Percentiles rank a stretch among this genome's conserved stretches.
phyloP scores from a whole-genome alignment of 2,797 vertebrate species.

The Gephyroberyx darwinii region DNA sequence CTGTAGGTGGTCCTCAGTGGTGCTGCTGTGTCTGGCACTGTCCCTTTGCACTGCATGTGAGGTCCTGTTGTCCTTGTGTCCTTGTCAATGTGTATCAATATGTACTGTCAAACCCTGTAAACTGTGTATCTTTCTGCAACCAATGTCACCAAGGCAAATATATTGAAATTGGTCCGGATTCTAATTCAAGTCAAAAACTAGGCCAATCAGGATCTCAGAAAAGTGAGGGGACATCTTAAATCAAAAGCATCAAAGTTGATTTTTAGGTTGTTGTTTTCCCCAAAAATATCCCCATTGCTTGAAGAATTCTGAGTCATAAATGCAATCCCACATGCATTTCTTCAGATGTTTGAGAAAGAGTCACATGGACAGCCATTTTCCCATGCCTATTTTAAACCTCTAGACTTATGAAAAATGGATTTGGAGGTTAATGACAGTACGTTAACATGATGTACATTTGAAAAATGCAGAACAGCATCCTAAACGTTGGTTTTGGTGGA shows the following conservation, averaged over 20 bases:
- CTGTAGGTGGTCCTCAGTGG: slow-evolving; percentile 6
- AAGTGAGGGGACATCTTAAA: slow-evolving; percentile 18
- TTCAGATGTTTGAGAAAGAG: background rate
- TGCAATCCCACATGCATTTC: background rate
- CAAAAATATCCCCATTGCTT: no score
- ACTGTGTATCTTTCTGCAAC: background rate
- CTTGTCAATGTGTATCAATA: background rate
- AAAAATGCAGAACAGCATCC: no score
- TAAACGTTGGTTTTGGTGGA: background rate
- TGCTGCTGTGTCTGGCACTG: background rate
- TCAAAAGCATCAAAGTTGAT: background rate
- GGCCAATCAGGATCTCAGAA: background rate
- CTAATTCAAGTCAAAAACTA: background rate
- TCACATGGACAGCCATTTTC: background rate
- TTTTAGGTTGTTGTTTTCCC: background rate
- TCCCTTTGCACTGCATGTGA: background rate
- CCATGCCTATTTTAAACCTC: background rate
- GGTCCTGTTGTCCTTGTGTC: background rate
- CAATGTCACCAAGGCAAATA: background rate
- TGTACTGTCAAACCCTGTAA: background rate
- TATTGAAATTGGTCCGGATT: background rate
- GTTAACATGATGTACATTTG: background rate
- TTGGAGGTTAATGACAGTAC: no score
- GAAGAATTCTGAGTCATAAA: background rate
- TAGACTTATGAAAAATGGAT: no score